These are phyloP conservation scores for Leuciscus waleckii DNA, from an alignment of 2,797 vertebrate species.

Conservation along the genomic window DNA sequence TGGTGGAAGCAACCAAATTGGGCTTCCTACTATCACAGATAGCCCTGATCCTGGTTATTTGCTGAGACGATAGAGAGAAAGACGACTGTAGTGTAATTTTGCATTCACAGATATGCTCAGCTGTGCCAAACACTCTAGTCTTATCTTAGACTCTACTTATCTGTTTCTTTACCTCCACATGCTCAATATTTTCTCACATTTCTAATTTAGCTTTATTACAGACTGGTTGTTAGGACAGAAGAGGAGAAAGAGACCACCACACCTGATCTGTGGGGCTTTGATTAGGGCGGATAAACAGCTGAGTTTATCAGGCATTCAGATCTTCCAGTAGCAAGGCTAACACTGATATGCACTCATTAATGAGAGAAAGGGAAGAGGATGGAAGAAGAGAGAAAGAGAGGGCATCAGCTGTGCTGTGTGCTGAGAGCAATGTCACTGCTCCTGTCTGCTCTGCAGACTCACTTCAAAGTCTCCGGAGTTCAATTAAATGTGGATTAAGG, in stretches of 20 bases:
- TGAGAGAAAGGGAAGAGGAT: conserved; percentile 24
- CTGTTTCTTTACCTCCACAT: conserved; percentile 20
- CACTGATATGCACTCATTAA: conserved; percentile 18
- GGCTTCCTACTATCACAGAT: background rate
- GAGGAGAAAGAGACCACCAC: conserved; percentile 20
- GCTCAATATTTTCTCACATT: conserved; percentile 60
- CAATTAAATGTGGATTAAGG: conserved; percentile 99
- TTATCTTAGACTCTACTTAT: conserved; percentile 76
- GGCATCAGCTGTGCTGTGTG: conserved; percentile 45
- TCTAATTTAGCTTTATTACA: conserved; percentile 74
- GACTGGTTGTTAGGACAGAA: conserved; percentile 43
- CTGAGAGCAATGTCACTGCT: conserved; percentile 38
- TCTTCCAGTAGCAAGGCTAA: conserved; percentile 24
- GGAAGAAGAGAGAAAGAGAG: conserved; percentile 59
- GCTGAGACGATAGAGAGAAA: background rate
- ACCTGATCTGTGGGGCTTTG: background rate
- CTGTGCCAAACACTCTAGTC: conserved; percentile 75
- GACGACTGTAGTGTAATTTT: conserved; percentile 78
- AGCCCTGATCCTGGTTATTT: background rate
- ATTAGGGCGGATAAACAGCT: conserved; percentile 29
- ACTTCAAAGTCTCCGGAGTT: conserved; percentile 99
- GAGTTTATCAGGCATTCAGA: conserved; percentile 46
- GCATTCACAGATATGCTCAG: conserved; percentile 80
- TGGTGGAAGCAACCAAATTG: background rate
- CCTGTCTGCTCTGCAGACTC: conserved; percentile 56